phyloP scores from a whole-genome alignment of 2,888 invertebrate species.

The Cephus runcator region DNA sequence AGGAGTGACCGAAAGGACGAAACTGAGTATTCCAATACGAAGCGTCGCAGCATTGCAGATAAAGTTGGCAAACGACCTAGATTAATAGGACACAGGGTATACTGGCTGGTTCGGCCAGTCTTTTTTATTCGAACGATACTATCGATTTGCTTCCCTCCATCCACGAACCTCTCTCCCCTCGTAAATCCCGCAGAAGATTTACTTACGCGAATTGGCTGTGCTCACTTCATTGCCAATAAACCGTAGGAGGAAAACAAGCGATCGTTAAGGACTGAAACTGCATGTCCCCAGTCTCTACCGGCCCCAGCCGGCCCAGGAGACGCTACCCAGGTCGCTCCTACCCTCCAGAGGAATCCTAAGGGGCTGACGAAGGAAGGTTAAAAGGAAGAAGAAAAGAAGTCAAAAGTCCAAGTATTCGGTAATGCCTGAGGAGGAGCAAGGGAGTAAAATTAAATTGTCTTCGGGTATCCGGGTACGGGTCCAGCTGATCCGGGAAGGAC shows the following conservation, averaged over 20 bases:
- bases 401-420: neutral
- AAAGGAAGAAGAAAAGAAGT: neutral
- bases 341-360: neutral
- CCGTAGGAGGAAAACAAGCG: neutral
- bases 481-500: too few relatives aligned
- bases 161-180: conserved; percentile 5
- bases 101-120: too few relatives aligned
- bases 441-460: conserved; percentile 31
- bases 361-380: neutral
- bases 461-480: neutral
- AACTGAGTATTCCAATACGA: too few relatives aligned
- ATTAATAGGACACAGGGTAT: conserved; percentile 34
- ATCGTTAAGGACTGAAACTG: neutral
- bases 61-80: conserved; percentile 39
- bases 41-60: conserved; percentile 16
- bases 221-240: conserved; percentile 19
- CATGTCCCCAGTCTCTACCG: neutral
- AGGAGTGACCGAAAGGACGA: too few relatives aligned
- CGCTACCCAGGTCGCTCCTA: neutral
- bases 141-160: conserved; percentile 22
- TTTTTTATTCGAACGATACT: conserved; percentile 18
- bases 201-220: conserved; percentile 25
- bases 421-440: neutral
- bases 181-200: conserved; percentile 41
- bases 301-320: too few relatives aligned